Conservation (phyloP, 2,797 vertebrate species). For the Arremon aurantiirostris region DNA sequence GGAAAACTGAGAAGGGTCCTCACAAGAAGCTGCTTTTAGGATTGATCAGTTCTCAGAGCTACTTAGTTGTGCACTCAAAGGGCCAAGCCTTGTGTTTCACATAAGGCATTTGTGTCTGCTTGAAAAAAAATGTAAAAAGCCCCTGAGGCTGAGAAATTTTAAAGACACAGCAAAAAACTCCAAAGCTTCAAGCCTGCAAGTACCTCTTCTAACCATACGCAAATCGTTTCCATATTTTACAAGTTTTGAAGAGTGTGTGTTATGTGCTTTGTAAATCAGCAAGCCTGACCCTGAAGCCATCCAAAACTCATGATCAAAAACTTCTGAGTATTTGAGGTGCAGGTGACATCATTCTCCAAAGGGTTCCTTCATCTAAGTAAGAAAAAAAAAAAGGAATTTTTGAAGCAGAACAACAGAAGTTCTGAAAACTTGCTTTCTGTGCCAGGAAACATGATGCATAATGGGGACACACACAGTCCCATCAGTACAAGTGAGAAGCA, state of each 20-base stretch:
- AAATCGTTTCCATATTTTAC: slow-evolving; percentile 26
- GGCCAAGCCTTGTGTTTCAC: not conserved
- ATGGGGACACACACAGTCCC: not conserved
- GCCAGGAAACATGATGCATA: not conserved
- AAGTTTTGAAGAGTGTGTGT: slow-evolving; percentile 15
- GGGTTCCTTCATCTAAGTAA: not conserved
- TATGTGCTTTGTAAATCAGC: not conserved
- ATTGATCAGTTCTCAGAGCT: not conserved
- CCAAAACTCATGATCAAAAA: slow-evolving; percentile 44
- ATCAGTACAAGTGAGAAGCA: not conserved
- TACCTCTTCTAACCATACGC: not conserved
- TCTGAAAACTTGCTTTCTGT: not conserved
- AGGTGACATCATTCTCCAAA: slow-evolving; percentile 34
- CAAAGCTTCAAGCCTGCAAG: not conserved
- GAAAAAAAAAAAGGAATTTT: not conserved
- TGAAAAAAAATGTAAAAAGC: not conserved
- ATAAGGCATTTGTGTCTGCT: not conserved
- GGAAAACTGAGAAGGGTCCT: not conserved
- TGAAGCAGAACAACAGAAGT: slow-evolving; percentile 24
- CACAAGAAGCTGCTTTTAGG: not conserved
- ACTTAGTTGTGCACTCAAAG: not conserved
- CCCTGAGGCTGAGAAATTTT: not conserved
- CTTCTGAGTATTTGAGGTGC: not conserved
- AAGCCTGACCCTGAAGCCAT: slow-evolving; percentile 29
- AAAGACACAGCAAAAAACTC: not conserved